These are phyloP conservation scores for Salminus brasiliensis DNA, from an alignment of 2,113 vertebrate species.

Conservation along the genomic window DNA sequence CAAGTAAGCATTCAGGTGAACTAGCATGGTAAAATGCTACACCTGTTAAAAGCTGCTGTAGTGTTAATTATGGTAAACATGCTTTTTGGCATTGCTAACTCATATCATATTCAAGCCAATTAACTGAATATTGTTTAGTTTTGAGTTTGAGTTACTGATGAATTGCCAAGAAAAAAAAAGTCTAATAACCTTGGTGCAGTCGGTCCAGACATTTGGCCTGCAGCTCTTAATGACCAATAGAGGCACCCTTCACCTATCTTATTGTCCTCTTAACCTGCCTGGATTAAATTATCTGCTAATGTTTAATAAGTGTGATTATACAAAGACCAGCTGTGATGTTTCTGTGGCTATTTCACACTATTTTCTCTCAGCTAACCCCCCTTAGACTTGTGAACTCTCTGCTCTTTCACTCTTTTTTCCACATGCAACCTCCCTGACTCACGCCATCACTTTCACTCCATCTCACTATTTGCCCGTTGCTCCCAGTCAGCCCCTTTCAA, in stretches of 20 bases:
- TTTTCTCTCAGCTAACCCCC: constrained; percentile 27
- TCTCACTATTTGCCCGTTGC: constrained; percentile 29
- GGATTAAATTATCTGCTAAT: constrained; percentile 43
- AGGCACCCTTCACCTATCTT: too few relatives aligned
- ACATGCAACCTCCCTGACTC: background rate
- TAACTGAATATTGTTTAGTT: too few relatives aligned
- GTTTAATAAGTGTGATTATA: constrained; percentile 59
- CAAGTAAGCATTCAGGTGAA: background rate
- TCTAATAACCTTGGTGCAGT: too few relatives aligned
- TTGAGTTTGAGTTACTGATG: too few relatives aligned
- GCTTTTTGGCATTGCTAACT: too few relatives aligned
- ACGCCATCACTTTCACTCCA: constrained; percentile 44
- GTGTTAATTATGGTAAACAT: too few relatives aligned
- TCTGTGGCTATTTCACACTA: constrained; percentile 18
- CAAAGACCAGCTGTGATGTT: constrained; percentile 57
- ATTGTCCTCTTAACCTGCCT: constrained; percentile 1
- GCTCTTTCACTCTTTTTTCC: constrained; percentile 43
- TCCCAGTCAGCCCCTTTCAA: constrained; percentile 14
- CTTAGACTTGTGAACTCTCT: constrained; percentile 41
- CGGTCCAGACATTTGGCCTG: too few relatives aligned
- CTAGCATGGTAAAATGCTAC: too few relatives aligned
- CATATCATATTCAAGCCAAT: too few relatives aligned
- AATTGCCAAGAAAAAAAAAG: too few relatives aligned
- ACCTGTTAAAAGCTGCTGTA: too few relatives aligned
- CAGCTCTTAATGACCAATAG: too few relatives aligned